Evolutionary conservation across 2,888 invertebrate species (phyloP).

Genomic region (Drosophila pullipes): DNA sequence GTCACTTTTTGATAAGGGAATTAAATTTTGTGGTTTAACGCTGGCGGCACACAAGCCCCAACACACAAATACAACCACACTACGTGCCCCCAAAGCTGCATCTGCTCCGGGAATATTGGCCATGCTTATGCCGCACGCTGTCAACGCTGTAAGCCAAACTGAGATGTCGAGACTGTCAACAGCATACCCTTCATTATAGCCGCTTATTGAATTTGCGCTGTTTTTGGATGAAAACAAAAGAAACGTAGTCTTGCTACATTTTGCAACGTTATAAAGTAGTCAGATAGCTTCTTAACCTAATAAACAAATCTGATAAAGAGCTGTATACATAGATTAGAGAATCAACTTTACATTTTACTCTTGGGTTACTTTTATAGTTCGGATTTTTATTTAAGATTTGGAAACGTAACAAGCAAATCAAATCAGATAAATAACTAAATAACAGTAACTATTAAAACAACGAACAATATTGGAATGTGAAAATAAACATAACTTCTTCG

Average conservation of each 20-base stretch:
- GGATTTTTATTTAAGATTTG: neutral
- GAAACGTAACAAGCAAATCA: neutral
- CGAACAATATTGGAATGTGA: neutral
- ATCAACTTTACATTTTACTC: neutral
- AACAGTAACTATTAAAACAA: neutral
- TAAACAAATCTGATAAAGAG: constrained; percentile 9
- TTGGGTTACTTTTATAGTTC: neutral
- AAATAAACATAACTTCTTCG: neutral
- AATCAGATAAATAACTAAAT: neutral
- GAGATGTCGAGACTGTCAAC: constrained; percentile 64
- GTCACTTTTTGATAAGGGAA: constrained; percentile 85
- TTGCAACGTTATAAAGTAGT: constrained; percentile 4
- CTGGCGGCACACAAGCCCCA: constrained; percentile 59
- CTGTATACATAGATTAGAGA: neutral
- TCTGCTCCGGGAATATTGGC: constrained; percentile 41
- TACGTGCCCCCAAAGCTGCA: constrained; percentile 7
- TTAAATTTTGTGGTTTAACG: constrained; percentile 85
- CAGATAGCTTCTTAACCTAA: constrained; percentile 18
- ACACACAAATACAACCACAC: constrained; percentile 8
- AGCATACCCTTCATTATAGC: constrained; percentile 39
- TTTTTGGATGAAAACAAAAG: constrained; percentile 43
- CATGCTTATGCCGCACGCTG: constrained; percentile 73
- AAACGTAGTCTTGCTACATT: neutral
- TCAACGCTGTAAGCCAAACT: constrained; percentile 70
- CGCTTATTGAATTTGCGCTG: constrained; percentile 65